phyloP scores from a whole-genome alignment of 2,113 vertebrate genomes.

The Indicator maculatus region DNA sequence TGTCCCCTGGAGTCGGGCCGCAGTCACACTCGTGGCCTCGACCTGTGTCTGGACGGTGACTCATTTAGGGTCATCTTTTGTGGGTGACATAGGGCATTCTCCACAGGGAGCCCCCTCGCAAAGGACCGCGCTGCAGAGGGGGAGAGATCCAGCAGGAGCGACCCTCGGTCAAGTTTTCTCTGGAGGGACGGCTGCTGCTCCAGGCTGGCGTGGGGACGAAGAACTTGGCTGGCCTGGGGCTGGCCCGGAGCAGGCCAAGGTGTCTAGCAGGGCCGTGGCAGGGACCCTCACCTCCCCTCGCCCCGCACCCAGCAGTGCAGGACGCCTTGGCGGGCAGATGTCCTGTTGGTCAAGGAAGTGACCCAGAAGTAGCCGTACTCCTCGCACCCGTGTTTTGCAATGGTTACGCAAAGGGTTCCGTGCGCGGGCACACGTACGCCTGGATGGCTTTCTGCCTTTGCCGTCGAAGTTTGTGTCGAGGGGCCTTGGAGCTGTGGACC shows the following conservation, averaged over 20 bases:
- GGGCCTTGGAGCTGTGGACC: background rate
- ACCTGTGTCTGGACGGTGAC: background rate
- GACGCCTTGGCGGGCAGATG: background rate
- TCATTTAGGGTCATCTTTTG: background rate
- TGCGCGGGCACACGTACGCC: background rate
- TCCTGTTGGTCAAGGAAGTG: background rate
- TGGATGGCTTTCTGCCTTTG: accelerated
- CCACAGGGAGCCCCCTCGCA: background rate
- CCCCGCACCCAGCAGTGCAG: accelerated
- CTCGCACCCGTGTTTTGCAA: background rate
- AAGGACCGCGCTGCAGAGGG: background rate
- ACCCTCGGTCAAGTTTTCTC: background rate
- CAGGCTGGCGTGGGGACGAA: background rate
- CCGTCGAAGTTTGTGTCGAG: background rate
- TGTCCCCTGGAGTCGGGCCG: accelerated
- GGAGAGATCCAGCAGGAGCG: accelerated
- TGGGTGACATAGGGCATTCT: background rate
- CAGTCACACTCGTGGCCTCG: accelerated
- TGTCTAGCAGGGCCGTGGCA: background rate
- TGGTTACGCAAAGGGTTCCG: background rate
- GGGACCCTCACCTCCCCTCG: accelerated
- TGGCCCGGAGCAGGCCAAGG: background rate
- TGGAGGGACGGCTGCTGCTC: background rate
- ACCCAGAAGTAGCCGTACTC: background rate
- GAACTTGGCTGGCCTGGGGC: accelerated